Evolutionary conservation across 2,888 invertebrate genomes (phyloP), one percentile per base, ranked within the genome.

Genomic region (Tortrix viridana): DNA sequence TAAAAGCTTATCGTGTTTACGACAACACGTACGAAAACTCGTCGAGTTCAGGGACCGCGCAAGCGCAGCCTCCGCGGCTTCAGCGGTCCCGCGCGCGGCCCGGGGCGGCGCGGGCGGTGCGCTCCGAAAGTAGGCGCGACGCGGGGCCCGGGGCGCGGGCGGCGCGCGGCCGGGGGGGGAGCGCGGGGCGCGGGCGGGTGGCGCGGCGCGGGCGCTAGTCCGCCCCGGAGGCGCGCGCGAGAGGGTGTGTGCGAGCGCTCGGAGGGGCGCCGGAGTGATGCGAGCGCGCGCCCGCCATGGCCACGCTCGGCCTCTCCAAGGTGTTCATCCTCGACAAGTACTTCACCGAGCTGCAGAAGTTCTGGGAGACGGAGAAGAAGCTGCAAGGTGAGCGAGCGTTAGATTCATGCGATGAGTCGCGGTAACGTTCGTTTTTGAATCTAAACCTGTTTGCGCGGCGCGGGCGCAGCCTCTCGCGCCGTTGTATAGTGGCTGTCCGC

Each of bases 271-370:
- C 86, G 77, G 81, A 85, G 90, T 85, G 88, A 87, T 88, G 90
- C 79, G 78, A 82, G 85, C 87, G 85, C 86, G 82, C 83, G 82
- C 83, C 83, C 87, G 90, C 85, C 92, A 98, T 98, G 98, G 97
- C 98, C 94, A 97, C 97, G 92, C 95, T 98, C 93, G 98, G 98
- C 94, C 96, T 98, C 81, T 97, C 97, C 87, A 98, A 98, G 94
- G 98, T 98, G 92, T 98, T 98, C 95, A 98, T 98, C 89, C 95
- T 98, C 94, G 98, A 98, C 95, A 98, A 98, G 92, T 98, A 98
- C 93, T 98, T 98, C 93, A 97, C 97, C 74, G 98, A 98, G 93
- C 94, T 98, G 90, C 97, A 97, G 89, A 98, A 98, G 93, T 97
- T 98, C 93, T 97, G 98, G 97, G 97, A 98, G 93, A 97, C 97